Evolutionary conservation across 2,797 vertebrate genomes (phyloP).

Genomic region (Emydoidea blandingii): DNA sequence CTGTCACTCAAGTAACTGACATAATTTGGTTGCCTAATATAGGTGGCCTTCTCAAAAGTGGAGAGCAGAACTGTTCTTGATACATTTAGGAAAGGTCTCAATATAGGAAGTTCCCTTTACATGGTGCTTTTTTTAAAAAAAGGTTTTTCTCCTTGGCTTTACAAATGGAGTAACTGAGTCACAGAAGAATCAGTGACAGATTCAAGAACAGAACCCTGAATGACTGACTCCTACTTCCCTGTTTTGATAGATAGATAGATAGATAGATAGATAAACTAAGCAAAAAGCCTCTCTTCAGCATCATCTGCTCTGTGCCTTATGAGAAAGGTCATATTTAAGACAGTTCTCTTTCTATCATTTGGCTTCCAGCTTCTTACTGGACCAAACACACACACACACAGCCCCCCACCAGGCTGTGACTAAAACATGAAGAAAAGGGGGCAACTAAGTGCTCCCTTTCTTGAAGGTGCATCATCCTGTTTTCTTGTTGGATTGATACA

Average conservation of each 20-base stretch:
- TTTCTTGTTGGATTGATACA: slow-evolving; percentile 55
- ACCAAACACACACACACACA: not conserved
- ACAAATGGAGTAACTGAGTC: not conserved
- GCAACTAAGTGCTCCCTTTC: slow-evolving; percentile 61
- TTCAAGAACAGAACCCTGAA: not conserved
- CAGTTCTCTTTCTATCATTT: slow-evolving; percentile 27
- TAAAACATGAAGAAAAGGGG: slow-evolving; percentile 38
- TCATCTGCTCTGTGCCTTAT: not conserved
- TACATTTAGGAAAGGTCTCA: not conserved
- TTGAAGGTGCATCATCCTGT: slow-evolving; percentile 55
- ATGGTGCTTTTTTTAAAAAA: too few species aligned
- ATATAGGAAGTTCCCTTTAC: not conserved
- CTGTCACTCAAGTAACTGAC: not conserved
- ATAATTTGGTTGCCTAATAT: slow-evolving; percentile 10
- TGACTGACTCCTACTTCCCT: not conserved
- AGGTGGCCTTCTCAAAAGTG: slow-evolving; percentile 8
- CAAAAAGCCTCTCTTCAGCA: not conserved
- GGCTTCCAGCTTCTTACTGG: slow-evolving; percentile 16
- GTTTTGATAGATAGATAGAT: not conserved
- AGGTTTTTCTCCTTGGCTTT: fast-evolving
- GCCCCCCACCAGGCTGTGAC: not conserved
- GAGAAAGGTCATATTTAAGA: not conserved
- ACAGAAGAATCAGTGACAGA: not conserved
- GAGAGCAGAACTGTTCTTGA: not conserved
- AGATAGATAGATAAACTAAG: not conserved